Conservation (phyloP, 2,888 invertebrate species). For the Achlya flavicornis region DNA sequence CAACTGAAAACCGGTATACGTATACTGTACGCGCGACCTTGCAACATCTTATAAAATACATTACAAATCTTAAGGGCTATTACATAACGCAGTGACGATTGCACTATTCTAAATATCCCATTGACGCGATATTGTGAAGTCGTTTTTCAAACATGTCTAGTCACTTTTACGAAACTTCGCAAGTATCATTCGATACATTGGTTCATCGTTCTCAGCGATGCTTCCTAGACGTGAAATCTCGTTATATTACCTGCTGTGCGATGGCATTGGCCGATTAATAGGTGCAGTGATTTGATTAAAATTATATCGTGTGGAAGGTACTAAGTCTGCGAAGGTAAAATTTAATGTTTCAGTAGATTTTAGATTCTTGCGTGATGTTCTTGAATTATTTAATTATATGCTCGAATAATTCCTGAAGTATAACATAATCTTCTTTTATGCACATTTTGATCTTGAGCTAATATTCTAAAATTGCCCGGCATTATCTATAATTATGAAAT, state of each 20-base stretch:
- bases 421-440: neutral
- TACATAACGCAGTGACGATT: conserved; percentile 20
- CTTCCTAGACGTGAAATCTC: conserved; percentile 5
- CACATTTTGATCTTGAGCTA: neutral
- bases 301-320: neutral
- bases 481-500: no score
- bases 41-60: conserved; percentile 21
- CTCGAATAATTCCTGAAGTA: no score
- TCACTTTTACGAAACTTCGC: conserved; percentile 8
- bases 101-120: neutral
- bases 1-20: conserved; percentile 26
- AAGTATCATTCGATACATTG: neutral
- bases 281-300: conserved; percentile 6
- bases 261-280: conserved; percentile 5
- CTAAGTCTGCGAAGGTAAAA: conserved; percentile 1
- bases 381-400: neutral
- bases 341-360: neutral
- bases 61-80: conserved; percentile 23
- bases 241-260: neutral
- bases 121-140: conserved; percentile 1
- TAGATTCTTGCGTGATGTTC: neutral
- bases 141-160: conserved; percentile 6
- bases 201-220: conserved; percentile 10
- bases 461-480: neutral
- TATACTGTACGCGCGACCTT: conserved; percentile 24